These are phyloP conservation scores for Cebus imitator DNA, from an alignment of 2,113 vertebrate species.

Conservation along the genomic window DNA sequence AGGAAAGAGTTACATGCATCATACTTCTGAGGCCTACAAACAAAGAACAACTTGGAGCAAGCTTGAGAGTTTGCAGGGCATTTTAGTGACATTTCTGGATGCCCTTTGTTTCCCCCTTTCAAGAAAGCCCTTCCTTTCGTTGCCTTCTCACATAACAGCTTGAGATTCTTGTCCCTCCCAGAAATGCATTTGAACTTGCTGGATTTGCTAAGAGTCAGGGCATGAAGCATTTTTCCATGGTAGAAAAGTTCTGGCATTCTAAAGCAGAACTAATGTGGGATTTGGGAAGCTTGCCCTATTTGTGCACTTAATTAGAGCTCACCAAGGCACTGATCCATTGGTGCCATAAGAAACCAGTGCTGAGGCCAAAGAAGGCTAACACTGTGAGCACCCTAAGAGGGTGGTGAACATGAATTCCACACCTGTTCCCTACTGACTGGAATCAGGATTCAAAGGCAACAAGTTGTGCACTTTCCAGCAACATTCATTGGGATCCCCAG, in stretches of 20 bases:
- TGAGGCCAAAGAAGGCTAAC: constrained; percentile 65
- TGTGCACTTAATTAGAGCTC: constrained; percentile 78
- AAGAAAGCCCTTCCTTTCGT: constrained; percentile 73
- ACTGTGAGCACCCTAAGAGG: constrained; percentile 59
- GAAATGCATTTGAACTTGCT: constrained; percentile 75
- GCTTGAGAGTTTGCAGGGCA: constrained; percentile 52
- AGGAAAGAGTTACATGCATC: constrained; percentile 29
- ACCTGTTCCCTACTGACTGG: constrained; percentile 69
- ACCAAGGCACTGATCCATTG: constrained; percentile 77
- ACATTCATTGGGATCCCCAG: not conserved
- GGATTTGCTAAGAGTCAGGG: constrained; percentile 61
- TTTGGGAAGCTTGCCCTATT: constrained; percentile 78
- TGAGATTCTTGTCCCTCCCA: constrained; percentile 66
- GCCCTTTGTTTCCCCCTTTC: constrained; percentile 67
- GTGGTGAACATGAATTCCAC: constrained; percentile 61
- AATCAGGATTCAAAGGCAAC: not conserved
- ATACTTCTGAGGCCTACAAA: constrained; percentile 38
- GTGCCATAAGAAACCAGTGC: constrained; percentile 72
- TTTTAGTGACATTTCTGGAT: constrained; percentile 75
- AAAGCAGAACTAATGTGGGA: constrained; percentile 77
- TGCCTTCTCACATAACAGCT: constrained; percentile 73
- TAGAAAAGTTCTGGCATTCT: constrained; percentile 73
- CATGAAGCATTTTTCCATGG: constrained; percentile 78
- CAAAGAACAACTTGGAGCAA: constrained; percentile 49
- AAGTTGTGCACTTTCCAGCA: not conserved